Base-by-base conservation (phyloP, 2,113 vertebrate species). In the Tupaia chinensis region DNA sequence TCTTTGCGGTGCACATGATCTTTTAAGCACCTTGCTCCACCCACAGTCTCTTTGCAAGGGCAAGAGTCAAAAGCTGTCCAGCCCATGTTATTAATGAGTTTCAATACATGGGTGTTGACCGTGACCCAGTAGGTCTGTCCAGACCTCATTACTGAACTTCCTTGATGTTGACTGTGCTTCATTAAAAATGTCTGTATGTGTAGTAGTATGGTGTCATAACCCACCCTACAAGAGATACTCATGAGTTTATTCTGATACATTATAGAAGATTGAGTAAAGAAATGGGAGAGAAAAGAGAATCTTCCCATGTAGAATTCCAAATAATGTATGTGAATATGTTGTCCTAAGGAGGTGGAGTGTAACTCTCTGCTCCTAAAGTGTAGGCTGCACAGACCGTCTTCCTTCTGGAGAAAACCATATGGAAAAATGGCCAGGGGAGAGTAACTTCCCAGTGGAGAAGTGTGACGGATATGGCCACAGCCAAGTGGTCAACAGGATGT, bases 381-480 rank as follows among this genome's bases (percentile, higher is more conserved):
- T 34, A 5, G 34, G 7, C 20, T 93, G 63, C 14, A 34, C 16
- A 0, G 1, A 16, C 15, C 34, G 44, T 65, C 5, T 78, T 73
- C 44, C 14, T 73, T 66, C 23, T 10, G 3, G 56, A 69, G 80
- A 81, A 17, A 20, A 23, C n/a, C n/a, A 9, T 2, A 0, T 34
- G n/a, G 63, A 44, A 54, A 70, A 86, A 4, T 1, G 29, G 25
- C 11, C 7, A 15, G 32, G 17, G 7, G 12, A 20, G 11, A 63
- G 17, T 63, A 61, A 15, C 70, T 83, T 79, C 1, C 1, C 12
- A 16, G 4, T 60, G 25, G 61, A 82, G 16, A 65, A 73, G 73
- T 0, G 1, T 32, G 53, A 23, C 12, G 1, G 17, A 9, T 1
- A 3, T n/a, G 11, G 13, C 53, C 68, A 14, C 4, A 6, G 63